phyloP scores from a whole-genome alignment of 2,113 vertebrate species.

The Apaloderma vittatum region DNA sequence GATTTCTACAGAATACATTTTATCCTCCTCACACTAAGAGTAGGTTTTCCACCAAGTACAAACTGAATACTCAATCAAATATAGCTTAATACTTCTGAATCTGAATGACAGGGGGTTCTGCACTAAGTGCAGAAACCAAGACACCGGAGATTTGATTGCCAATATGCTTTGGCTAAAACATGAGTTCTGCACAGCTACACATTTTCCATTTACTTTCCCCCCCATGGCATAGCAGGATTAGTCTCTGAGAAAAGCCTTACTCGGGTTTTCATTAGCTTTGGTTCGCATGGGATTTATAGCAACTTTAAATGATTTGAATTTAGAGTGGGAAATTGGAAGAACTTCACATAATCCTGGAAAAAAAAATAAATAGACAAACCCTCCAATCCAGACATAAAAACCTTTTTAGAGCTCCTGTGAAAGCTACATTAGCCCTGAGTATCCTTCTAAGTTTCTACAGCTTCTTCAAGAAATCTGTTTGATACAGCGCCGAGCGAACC shows the following conservation, averaged over 20 bases:
- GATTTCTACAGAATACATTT: not conserved
- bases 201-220: not conserved
- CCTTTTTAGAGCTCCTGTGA: not conserved
- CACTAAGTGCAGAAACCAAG: not conserved
- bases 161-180: not conserved
- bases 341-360: not conserved
- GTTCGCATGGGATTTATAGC: not conserved
- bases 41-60: not conserved
- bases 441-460: not conserved
- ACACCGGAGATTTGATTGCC: not conserved
- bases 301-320: not conserved
- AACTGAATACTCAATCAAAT: not conserved
- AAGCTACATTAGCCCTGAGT: not conserved
- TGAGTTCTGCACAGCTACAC: not conserved
- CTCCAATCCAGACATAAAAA: not conserved
- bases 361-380: not conserved
- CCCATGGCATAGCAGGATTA: not conserved
- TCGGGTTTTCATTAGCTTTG: not conserved
- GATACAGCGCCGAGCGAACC: not conserved
- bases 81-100: not conserved
- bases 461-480: not conserved
- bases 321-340: not conserved
- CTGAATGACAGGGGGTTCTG: not conserved
- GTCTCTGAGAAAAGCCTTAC: not conserved
- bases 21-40: not conserved